Conservation (phyloP, 2,797 vertebrate genomes). For the Sebastes iracundus region DNA sequence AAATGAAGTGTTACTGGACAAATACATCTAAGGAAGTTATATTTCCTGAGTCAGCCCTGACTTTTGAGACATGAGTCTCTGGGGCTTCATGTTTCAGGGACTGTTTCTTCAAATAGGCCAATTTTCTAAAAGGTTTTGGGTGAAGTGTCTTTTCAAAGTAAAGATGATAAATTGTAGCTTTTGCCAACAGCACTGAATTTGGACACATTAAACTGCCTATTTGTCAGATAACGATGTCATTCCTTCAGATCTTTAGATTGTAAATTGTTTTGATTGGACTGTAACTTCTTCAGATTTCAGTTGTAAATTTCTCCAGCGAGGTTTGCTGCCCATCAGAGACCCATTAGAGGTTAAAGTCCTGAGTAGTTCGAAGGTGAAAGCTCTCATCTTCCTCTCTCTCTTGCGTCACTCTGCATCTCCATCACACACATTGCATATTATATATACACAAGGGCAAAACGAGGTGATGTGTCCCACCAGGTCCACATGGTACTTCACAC, state of each 20-base stretch:
- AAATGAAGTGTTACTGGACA: background rate
- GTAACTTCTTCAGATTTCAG: background rate
- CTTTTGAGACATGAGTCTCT: background rate
- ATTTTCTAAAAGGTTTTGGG: background rate
- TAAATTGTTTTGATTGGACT: background rate
- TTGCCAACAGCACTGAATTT: background rate
- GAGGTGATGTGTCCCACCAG: constrained; percentile 55
- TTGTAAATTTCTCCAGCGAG: background rate
- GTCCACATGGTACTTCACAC: constrained; percentile 55
- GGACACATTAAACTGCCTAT: background rate
- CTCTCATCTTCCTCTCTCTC: background rate
- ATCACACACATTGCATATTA: background rate
- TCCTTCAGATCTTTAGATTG: background rate
- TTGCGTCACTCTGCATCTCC: background rate
- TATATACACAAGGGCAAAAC: constrained; percentile 50
- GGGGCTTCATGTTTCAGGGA: background rate
- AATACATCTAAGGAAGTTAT: background rate
- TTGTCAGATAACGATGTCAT: background rate
- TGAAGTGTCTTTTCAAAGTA: background rate
- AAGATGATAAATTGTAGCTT: background rate
- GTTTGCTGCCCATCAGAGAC: background rate
- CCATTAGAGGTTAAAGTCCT: background rate
- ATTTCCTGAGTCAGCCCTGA: background rate
- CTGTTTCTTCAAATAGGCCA: background rate
- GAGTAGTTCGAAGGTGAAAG: background rate